Conservation (phyloP, 2,888 invertebrate species). For the Oxycera nigricornis region DNA sequence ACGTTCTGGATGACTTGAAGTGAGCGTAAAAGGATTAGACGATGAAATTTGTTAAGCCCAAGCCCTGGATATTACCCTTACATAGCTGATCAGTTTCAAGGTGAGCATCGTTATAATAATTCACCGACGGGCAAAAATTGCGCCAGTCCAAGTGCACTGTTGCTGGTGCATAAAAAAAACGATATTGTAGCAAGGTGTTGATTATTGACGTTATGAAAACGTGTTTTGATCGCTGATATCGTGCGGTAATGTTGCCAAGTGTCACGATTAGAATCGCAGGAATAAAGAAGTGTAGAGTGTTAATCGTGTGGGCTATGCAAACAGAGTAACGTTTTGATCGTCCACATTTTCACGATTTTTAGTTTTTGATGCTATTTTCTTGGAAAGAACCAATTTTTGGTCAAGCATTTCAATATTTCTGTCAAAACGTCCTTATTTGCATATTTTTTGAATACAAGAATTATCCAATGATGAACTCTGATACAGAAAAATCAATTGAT, state of each 20-base stretch:
- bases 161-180: neutral
- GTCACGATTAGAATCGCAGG: neutral
- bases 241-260: neutral
- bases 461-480: too few relatives aligned
- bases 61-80: neutral
- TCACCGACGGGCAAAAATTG: neutral
- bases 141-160: neutral
- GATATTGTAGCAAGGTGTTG: conserved; percentile 1
- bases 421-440: too few relatives aligned
- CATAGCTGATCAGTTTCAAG: neutral
- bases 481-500: too few relatives aligned
- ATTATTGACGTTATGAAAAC: neutral
- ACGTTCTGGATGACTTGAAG: neutral
- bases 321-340: neutral
- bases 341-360: too few relatives aligned
- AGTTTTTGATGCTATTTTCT: neutral
- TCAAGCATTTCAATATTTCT: too few relatives aligned
- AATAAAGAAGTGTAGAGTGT: neutral
- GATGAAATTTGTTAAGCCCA: neutral
- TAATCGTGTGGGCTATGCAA: neutral
- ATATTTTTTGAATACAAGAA: too few relatives aligned
- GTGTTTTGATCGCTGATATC: neutral
- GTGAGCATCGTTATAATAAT: neutral
- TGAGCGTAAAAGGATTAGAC: neutral
- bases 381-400: too few relatives aligned